These are phyloP conservation scores for Chiroxiphia lanceolata DNA, from an alignment of 2,797 vertebrate species.

Conservation along the genomic window DNA sequence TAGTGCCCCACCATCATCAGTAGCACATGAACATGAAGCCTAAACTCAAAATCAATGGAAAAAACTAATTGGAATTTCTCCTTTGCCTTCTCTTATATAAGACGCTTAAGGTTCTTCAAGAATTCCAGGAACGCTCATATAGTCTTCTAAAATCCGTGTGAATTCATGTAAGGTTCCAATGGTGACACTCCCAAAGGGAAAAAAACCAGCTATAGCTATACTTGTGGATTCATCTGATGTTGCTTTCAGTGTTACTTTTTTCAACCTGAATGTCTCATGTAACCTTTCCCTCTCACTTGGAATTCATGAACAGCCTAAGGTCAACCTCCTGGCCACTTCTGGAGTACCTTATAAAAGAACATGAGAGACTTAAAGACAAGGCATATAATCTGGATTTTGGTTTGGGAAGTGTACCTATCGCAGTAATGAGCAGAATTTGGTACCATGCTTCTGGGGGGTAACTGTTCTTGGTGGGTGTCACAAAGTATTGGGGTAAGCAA, in stretches of 20 bases:
- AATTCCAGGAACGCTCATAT: neutral
- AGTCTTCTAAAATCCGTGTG: neutral
- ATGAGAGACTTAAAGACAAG: neutral
- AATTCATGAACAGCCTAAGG: neutral
- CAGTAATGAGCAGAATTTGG: neutral
- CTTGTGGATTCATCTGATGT: neutral
- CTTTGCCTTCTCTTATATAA: neutral
- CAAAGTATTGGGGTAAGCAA: neutral
- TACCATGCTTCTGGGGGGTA: neutral
- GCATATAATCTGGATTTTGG: neutral
- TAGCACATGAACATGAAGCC: neutral
- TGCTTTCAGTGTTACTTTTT: neutral
- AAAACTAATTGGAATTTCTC: neutral
- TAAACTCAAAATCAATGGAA: neutral
- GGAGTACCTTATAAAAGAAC: neutral
- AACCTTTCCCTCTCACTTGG: neutral
- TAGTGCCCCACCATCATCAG: neutral
- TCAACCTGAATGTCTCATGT: accelerated
- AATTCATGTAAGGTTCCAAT: neutral
- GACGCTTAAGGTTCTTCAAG: neutral
- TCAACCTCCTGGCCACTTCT: neutral
- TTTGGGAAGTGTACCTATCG: neutral
- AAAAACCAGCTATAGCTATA: neutral
- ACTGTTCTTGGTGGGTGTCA: neutral
- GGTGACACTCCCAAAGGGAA: neutral